These are phyloP conservation scores for Podocnemis expansa DNA, from an alignment of 2,113 vertebrate species.

Conservation along the genomic window DNA sequence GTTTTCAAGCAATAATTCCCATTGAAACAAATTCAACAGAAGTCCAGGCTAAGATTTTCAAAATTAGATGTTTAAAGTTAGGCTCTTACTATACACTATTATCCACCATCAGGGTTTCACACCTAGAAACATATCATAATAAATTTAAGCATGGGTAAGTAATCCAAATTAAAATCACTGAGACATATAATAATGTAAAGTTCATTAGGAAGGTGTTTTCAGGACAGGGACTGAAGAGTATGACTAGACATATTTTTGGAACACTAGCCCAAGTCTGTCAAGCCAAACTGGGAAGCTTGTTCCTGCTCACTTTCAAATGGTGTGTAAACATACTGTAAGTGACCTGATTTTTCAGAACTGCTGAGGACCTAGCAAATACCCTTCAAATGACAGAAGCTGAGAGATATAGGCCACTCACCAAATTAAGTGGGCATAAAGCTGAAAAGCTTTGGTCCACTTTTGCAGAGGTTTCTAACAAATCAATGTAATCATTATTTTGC, in stretches of 20 bases:
- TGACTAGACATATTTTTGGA: neutral
- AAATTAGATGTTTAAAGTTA: neutral
- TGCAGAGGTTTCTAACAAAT: neutral
- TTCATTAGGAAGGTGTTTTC: accelerated
- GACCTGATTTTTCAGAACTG: neutral
- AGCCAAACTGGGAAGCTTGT: neutral
- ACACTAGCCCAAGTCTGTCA: neutral
- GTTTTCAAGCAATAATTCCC: neutral
- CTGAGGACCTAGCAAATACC: accelerated
- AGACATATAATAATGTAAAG: neutral
- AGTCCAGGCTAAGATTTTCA: neutral
- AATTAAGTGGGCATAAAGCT: neutral
- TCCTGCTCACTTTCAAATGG: neutral
- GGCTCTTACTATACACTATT: neutral
- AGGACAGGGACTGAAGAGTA: neutral
- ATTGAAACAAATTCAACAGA: neutral
- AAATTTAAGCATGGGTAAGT: too few relatives aligned
- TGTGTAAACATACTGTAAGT: neutral
- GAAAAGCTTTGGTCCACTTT: neutral
- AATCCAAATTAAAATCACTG: neutral
- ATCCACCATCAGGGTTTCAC: neutral
- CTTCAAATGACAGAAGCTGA: neutral
- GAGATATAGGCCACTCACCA: accelerated
- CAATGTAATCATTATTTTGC: accelerated
- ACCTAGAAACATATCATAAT: neutral